Base-by-base conservation (phyloP, 2,797 vertebrate genomes). In the Cichlasoma orientale region DNA sequence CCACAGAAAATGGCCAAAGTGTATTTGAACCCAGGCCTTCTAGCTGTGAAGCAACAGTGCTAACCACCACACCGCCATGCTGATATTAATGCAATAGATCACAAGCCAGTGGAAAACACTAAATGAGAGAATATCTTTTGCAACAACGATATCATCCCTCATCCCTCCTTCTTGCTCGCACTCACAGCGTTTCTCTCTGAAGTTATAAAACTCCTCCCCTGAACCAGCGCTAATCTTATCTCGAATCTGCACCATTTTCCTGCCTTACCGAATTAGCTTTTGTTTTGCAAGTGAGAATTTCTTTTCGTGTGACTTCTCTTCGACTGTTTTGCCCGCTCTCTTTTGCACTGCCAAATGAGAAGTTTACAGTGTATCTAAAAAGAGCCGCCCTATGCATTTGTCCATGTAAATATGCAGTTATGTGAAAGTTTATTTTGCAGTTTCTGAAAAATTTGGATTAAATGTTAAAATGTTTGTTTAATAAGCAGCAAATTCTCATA, bases 241-340 rank as follows among this genome's bases (percentile, higher is more conserved):
- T 12, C 27, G 50, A 69, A 80, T 57, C 52, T 44, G 21, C 59
- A 56, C 38, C 44, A 7, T 58, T 47, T 33, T 31, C 66, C 80
- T 82, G 82, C 59, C 76, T 84, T 75, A 77, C 54, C 44, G 7
- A 50, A 50, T 68, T 50, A 50, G 44, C 25, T 29, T 68, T 14
- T 31, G 38, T 77, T 89, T 72, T 82, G 56, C 70, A 73, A 69
- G 38, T 58, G 9, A 75, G 53, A 13, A 11, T 11, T 33, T 88
- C 11, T 10, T 78, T 85, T 72, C 74, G 78, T 75, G 54, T 56
- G 38, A 79, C 25, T n/a, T 82, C 23, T 36, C 4, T 31, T 57
- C 7, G 18, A 8, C 21, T 58, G 47, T 59, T 68, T 3, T 27
- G n/a, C n/a, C n/a, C n/a, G n/a, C 23, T 78, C 68, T 76, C 7